Evolutionary conservation across 2,888 invertebrate species (phyloP), one percentile per base, ranked within the genome.

Genomic region (Odontomyia ornata): DNA sequence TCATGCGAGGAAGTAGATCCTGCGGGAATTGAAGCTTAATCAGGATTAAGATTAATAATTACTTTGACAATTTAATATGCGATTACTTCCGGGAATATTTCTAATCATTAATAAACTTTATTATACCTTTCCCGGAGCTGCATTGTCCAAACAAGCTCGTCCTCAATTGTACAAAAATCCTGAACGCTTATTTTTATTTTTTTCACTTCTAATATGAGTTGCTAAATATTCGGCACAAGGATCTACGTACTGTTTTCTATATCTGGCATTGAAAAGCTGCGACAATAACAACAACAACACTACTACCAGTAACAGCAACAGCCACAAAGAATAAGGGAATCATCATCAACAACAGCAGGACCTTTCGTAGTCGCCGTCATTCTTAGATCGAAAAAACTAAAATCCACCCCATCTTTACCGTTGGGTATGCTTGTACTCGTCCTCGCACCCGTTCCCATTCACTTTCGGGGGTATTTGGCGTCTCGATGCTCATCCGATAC

Each of bases 401-500:
- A 64, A 64, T 21, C 43, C 60, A 75, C 23, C 21, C 27, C 27
- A 69, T 21, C 36, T 3, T 36, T 9, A 36, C 36, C 36, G 36
- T 36, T 9, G 5, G 5, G 36, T 1, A 69, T 15, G 65, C n/a
- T n/a, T 9, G 36, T 65, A 13, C 30, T 0, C 25, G 62, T 75
- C 9, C 36, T 36, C 36, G 36, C 36, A 36, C 36, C 36, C 36
- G 36, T 36, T 36, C 36, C 9, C 9, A 36, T 5, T 36, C 36
- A 52, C 13, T 52, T 52, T 52, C 52, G 52, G 25, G 62, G 65
- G 65, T 9, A 21, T 60, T 18, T 47, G 73, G 60, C 73, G 56
- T n/a, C 60, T 73, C 36, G 60, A 36, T 36, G 27, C 67, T 77
- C 72, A 67, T 69, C 52, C 57, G 60, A 77, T 75, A 75, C 9